Conservation (phyloP, 2,888 invertebrate genomes). For the Crocallis elinguaria region DNA sequence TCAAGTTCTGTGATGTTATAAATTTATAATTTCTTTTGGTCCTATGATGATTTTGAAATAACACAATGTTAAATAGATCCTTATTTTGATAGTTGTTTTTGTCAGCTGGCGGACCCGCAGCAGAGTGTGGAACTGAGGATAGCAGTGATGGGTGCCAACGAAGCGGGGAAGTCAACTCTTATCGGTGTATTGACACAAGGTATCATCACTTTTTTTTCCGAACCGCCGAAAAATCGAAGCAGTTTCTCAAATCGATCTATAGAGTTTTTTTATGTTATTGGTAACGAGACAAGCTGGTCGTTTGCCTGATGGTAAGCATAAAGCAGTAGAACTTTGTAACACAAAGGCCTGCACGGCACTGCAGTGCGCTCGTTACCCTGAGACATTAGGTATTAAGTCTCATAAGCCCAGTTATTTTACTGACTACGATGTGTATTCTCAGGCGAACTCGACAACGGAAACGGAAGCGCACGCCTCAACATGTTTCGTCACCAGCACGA, state of each 20-base stretch:
- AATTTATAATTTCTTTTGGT: neutral
- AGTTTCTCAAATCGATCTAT: too few species aligned
- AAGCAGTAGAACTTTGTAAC: too few species aligned
- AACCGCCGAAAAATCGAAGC: too few species aligned
- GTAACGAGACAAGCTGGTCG: too few species aligned
- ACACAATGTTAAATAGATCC: too few species aligned
- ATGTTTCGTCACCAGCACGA: conserved; percentile 98
- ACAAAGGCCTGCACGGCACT: too few species aligned
- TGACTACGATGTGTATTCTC: neutral
- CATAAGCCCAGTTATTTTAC: too few species aligned
- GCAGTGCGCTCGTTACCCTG: too few species aligned
- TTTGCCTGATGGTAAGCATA: too few species aligned
- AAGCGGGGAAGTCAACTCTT: conserved; percentile 98
- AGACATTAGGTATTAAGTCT: too few species aligned
- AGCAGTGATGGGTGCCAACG: conserved; percentile 97
- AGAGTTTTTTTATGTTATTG: too few species aligned
- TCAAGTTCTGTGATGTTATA: too few species aligned
- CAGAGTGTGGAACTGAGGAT: conserved; percentile 95
- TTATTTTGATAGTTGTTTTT: neutral
- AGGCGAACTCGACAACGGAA: conserved; percentile 95
- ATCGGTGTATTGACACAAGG: conserved; percentile 98
- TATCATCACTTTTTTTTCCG: conserved; percentile 27
- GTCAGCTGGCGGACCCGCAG: conserved; percentile 90
- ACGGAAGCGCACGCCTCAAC: conserved; percentile 96
- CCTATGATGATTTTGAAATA: neutral